Base-by-base conservation (phyloP, 37 sponge, comb jelly and placozoan species). In the Geodia barretti region DNA sequence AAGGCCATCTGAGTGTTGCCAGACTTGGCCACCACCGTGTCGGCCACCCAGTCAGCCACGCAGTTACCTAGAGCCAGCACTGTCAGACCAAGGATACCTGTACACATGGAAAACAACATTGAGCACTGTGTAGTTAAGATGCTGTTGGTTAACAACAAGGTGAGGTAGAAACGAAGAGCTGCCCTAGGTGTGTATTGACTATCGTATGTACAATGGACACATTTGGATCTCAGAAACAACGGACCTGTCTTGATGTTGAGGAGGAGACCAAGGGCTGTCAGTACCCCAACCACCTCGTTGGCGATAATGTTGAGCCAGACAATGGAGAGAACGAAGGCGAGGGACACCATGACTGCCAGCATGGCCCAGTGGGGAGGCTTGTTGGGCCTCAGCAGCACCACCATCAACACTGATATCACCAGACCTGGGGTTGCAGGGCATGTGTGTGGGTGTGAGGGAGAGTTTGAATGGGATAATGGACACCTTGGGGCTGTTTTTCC, bases 11-110 rank as follows among this genome's bases (percentile, higher is more conserved):
- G 84, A 4, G 96, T 94, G 31, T 89, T 83, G 17, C 94, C 96
- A 19, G 91, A 77, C 63, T 88, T 89, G n/a, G 96, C 86, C 25
- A 96, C 94, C 19, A 93, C 88, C 0, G 88, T 93, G 47, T 96
- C 94, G 26, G 96, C 96, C 33, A 96, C 96, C 90, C 87, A 92
- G 62, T 96, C 96, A 34, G 93, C 96, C 21, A 90, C 87, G 31
- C 90, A 96, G 60, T 96, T 96, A 20, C 96, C 96, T 33, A 92
- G 38, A 36, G 96, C 96, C 61, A 96, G 88, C 40, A 96, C 91
- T 28, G 96, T 96, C 35, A 96, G 60, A 0, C 96, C 96, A 0
- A 96, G 80, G 26, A 96, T 92, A 39, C 89, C 96, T 96, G 80
- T 26, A 68, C 4, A 47, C 31, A 11, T 23, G 62, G 70, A 75